phyloP scores from a whole-genome alignment of 2,113 vertebrate species.

The Octodon degus region DNA sequence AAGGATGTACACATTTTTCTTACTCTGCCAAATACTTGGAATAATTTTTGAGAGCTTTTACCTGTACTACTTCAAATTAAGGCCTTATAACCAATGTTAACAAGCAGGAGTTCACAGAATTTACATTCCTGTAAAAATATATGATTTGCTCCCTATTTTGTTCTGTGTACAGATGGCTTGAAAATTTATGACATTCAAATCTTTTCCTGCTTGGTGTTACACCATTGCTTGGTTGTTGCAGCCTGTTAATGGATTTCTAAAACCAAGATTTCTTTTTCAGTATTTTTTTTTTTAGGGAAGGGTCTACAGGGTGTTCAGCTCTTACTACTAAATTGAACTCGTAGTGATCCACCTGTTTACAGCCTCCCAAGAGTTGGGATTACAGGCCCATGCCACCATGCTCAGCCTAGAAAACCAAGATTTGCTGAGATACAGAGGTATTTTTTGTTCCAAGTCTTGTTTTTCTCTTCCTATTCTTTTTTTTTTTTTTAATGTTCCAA shows the following conservation, averaged over 20 bases:
- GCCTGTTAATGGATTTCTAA: slow-evolving; percentile 72
- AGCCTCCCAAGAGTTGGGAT: no score
- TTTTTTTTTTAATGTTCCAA: neutral
- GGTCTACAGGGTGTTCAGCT: no score
- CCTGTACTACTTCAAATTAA: neutral
- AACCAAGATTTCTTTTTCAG: neutral
- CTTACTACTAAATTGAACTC: no score
- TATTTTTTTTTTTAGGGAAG: no score
- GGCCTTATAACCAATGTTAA: neutral
- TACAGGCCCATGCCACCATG: no score
- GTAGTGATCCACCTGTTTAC: no score
- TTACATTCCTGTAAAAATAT: slow-evolving; percentile 40
- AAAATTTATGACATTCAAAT: slow-evolving; percentile 40
- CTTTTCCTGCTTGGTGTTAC: slow-evolving; percentile 11
- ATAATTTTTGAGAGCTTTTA: neutral
- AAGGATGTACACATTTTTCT: neutral
- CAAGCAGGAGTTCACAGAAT: neutral
- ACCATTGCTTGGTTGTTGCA: slow-evolving; percentile 35
- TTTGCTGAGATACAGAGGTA: slow-evolving; percentile 54
- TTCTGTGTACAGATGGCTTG: slow-evolving; percentile 33
- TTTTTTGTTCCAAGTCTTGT: slow-evolving; percentile 30
- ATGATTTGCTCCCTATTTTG: slow-evolving; percentile 42
- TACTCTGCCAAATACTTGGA: neutral
- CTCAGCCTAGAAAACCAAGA: slow-evolving; percentile 51
- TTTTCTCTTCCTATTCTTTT: neutral